Evolutionary conservation across 2,888 invertebrate species (phyloP).

Genomic region (Oligia strigilis): DNA sequence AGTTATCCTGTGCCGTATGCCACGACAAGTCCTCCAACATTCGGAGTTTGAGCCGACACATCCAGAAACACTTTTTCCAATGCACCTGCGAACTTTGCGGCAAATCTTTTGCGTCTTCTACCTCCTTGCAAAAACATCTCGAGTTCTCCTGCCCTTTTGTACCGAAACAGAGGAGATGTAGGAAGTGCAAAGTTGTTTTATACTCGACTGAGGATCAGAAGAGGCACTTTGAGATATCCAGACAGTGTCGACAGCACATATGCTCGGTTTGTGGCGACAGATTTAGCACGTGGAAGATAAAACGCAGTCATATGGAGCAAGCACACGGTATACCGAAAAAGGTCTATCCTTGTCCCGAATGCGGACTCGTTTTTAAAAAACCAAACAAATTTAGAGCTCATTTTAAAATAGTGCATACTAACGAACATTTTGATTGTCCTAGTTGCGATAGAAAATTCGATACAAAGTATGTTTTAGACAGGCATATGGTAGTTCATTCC

Average conservation of each 20-base stretch:
- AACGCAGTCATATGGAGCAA: conserved; percentile 73
- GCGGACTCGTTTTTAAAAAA: conserved; percentile 72
- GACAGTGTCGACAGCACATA: conserved; percentile 75
- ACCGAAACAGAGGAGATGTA: conserved; percentile 74
- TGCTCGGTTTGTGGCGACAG: conserved; percentile 78
- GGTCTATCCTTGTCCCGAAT: conserved; percentile 77
- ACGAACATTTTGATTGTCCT: conserved; percentile 74
- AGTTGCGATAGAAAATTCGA: conserved; percentile 83
- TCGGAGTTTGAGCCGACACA: conserved; percentile 77
- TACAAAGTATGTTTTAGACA: conserved; percentile 82
- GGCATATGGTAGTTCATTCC: conserved; percentile 86
- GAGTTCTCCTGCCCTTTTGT: conserved; percentile 64
- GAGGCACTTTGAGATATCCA: conserved; percentile 68
- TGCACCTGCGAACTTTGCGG: conserved; percentile 82
- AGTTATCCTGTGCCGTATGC: conserved; percentile 76
- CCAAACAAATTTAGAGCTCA: conserved; percentile 74
- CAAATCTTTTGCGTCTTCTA: conserved; percentile 76
- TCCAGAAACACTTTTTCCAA: conserved; percentile 77
- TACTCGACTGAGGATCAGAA: conserved; percentile 74
- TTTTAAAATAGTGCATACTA: conserved; percentile 78
- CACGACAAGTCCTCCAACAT: conserved; percentile 72
- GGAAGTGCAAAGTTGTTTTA: conserved; percentile 74
- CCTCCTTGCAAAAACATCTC: conserved; percentile 73
- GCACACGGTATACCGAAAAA: conserved; percentile 75
- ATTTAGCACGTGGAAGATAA: conserved; percentile 73